These are phyloP conservation scores for Cercocebus atys DNA, from an alignment of 2,113 vertebrate genomes.

Conservation along the genomic window DNA sequence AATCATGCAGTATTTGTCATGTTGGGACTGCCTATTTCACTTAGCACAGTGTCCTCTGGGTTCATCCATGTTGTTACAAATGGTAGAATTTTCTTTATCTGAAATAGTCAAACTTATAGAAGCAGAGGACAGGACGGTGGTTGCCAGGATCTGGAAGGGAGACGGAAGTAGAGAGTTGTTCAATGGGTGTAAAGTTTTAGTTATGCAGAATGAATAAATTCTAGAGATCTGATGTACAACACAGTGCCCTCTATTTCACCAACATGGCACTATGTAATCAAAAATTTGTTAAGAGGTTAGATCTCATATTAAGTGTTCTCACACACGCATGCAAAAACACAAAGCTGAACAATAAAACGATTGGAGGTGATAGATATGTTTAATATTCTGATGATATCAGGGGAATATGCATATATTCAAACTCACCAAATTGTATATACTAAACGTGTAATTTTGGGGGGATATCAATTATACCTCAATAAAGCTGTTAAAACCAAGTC, in stretches of 20 bases:
- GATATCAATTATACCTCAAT: not conserved
- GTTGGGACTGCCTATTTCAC: not conserved
- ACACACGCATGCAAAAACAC: not conserved
- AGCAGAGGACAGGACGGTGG: not conserved
- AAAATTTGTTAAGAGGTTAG: not conserved
- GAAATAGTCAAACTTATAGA: not conserved
- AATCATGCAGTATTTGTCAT: not conserved
- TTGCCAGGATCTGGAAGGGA: not conserved
- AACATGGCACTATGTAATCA: not conserved
- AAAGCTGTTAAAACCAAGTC: not conserved
- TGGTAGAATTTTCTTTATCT: not conserved
- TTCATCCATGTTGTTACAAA: not conserved
- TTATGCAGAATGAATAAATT: not conserved
- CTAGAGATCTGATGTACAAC: not conserved
- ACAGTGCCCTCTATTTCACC: too few relatives aligned
- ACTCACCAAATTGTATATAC: not conserved
- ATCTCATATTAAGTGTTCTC: not conserved
- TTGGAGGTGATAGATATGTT: not conserved
- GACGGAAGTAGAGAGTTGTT: not conserved
- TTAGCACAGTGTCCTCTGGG: not conserved
- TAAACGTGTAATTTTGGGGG: not conserved
- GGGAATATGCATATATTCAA: not conserved
- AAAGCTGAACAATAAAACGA: fast-evolving
- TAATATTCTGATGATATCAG: not conserved
- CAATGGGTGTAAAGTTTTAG: not conserved